Evolutionary conservation across 2,113 vertebrate species (phyloP).

Genomic region (Bubo scandiacus): DNA sequence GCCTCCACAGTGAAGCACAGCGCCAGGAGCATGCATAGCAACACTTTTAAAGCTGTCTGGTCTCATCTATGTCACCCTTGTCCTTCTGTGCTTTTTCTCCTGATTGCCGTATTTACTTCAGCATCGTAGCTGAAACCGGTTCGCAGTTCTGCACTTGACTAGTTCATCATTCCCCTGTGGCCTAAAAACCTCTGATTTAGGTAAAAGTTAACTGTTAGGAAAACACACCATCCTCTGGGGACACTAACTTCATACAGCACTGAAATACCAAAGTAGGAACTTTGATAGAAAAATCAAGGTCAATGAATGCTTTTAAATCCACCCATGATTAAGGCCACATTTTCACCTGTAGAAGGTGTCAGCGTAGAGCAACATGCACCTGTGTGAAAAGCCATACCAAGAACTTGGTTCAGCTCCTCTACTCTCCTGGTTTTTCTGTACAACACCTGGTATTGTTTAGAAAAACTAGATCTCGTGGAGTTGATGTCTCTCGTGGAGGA

Average conservation of each 20-base stretch:
- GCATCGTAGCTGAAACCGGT: neutral
- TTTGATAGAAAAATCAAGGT: neutral
- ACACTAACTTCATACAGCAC: neutral
- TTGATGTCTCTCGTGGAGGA: neutral
- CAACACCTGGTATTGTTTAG: neutral
- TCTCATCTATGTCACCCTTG: fast-evolving
- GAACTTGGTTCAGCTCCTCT: neutral
- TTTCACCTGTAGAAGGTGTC: neutral
- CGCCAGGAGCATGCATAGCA: fast-evolving
- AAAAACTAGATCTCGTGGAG: neutral
- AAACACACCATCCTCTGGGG: neutral
- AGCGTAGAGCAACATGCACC: neutral
- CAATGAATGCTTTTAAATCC: neutral
- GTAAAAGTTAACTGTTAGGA: neutral
- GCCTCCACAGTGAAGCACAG: neutral
- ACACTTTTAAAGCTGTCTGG: neutral
- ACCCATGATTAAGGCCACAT: neutral
- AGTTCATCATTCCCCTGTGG: neutral
- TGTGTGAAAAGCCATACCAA: fast-evolving
- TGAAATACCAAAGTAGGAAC: neutral
- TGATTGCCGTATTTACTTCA: neutral
- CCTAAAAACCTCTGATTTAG: neutral
- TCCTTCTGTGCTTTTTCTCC: neutral
- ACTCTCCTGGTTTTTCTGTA: neutral
- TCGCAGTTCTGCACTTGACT: neutral